Conservation (phyloP, 2,113 vertebrate genomes). For the Alligator sinensis region DNA sequence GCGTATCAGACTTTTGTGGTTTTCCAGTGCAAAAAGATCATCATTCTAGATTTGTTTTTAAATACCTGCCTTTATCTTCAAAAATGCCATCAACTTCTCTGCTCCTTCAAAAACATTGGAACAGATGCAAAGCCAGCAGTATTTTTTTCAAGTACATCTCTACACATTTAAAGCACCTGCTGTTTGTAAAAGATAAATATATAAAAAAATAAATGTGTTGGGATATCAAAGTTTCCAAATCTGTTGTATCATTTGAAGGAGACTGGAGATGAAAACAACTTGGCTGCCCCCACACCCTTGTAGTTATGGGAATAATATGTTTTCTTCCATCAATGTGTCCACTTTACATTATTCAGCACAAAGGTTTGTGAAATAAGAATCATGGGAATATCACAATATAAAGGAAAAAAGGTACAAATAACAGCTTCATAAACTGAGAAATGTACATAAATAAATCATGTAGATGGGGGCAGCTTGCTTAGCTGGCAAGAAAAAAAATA, state of each 20-base stretch:
- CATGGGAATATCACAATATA: constrained; percentile 86
- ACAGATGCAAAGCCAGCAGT: neutral
- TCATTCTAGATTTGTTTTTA: neutral
- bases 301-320: constrained; percentile 74
- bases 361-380: constrained; percentile 85
- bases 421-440: constrained; percentile 87
- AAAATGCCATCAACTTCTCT: rapidly evolving
- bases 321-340: constrained; percentile 79
- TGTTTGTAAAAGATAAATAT: neutral
- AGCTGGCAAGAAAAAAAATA: constrained; percentile 87
- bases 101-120: neutral
- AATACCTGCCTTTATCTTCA: neutral
- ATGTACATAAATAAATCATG: constrained; percentile 91
- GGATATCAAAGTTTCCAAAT: constrained; percentile 52
- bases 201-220: neutral
- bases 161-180: constrained; percentile 1
- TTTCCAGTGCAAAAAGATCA: neutral
- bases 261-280: constrained; percentile 48
- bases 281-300: constrained; percentile 41
- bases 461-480: constrained; percentile 87
- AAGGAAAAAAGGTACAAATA: constrained; percentile 84
- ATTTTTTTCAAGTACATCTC: neutral
- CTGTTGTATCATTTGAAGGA: constrained; percentile 24
- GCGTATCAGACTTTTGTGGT: neutral
- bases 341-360: constrained; percentile 86